phyloP scores from a whole-genome alignment of 1,140 invertebrate genomes.

The Macrotrachela quadricornifera region DNA sequence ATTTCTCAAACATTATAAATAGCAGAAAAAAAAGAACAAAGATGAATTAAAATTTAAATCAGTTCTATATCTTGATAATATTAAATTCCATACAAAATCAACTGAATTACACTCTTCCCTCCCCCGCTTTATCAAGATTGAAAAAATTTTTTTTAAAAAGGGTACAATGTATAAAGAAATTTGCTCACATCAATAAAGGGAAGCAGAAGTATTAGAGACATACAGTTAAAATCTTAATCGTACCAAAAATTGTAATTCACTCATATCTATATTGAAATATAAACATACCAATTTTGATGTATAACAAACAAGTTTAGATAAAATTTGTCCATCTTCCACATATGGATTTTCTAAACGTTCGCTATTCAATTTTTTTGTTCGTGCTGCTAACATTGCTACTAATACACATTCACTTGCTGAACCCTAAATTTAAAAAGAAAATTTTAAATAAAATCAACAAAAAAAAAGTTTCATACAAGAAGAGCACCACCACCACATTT shows the following conservation, averaged over 20 bases:
- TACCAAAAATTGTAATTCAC: too few species aligned
- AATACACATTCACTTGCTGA: constrained; percentile 66
- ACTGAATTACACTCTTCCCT: too few species aligned
- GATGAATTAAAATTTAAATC: not conserved
- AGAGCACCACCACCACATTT: too few species aligned
- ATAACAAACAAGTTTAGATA: constrained; percentile 82
- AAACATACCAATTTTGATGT: constrained; percentile 39
- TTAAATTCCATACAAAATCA: too few species aligned
- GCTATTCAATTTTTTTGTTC: constrained; percentile 40
- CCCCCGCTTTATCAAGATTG: too few species aligned
- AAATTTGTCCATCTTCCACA: constrained; percentile 63
- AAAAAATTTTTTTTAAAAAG: not conserved
- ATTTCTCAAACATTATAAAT: too few species aligned
- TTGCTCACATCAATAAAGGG: too few species aligned
- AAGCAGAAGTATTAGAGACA: too few species aligned
- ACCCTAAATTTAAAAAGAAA: constrained; percentile 21
- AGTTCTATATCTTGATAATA: not conserved
- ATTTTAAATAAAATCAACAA: not conserved
- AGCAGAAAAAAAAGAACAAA: not conserved
- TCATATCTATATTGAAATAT: not conserved
- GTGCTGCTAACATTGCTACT: constrained; percentile 62
- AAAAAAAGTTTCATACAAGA: too few species aligned
- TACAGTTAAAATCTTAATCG: too few species aligned
- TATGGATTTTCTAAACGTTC: not conserved
- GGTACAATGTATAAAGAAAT: too few species aligned